Evolutionary conservation across 2,797 vertebrate genomes (phyloP).

Genomic region (Chanos chanos): DNA sequence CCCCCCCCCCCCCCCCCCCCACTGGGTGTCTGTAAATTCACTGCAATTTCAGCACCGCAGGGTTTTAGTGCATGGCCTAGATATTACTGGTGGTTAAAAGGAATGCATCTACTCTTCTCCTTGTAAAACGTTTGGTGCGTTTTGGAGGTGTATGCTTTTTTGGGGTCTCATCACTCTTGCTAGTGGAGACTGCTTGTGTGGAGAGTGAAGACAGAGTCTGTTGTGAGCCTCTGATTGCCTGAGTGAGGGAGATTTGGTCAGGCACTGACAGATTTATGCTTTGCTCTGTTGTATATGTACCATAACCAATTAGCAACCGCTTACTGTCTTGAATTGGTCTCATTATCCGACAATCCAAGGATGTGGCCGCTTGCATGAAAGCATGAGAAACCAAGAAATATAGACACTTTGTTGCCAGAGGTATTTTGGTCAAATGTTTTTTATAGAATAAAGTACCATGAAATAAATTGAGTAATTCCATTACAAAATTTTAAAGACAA

Average conservation of each 20-base stretch:
- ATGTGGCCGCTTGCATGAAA: conserved; percentile 20
- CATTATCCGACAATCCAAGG: conserved; percentile 33
- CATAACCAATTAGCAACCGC: conserved; percentile 35
- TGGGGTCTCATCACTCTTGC: conserved; percentile 10
- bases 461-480: conserved; percentile 1
- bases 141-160: conserved; percentile 4
- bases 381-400: conserved; percentile 18
- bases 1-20: conserved; percentile 1
- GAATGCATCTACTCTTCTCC: conserved; percentile 12
- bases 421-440: conserved; percentile 11
- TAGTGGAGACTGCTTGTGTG: conserved; percentile 11
- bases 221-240: conserved; percentile 14
- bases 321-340: conserved; percentile 28
- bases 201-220: conserved; percentile 12
- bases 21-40: background rate
- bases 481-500: conserved; percentile 4
- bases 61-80: conserved; percentile 31
- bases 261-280: conserved; percentile 40
- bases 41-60: conserved; percentile 36
- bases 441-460: conserved; percentile 6
- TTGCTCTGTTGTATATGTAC: conserved; percentile 27
- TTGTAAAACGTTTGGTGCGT: conserved; percentile 27
- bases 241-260: conserved; percentile 31
- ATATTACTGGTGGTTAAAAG: conserved; percentile 12
- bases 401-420: conserved; percentile 9